These are phyloP conservation scores for Hoplodrina blanda DNA, from an alignment of 2,888 invertebrate species.

Conservation along the genomic window DNA sequence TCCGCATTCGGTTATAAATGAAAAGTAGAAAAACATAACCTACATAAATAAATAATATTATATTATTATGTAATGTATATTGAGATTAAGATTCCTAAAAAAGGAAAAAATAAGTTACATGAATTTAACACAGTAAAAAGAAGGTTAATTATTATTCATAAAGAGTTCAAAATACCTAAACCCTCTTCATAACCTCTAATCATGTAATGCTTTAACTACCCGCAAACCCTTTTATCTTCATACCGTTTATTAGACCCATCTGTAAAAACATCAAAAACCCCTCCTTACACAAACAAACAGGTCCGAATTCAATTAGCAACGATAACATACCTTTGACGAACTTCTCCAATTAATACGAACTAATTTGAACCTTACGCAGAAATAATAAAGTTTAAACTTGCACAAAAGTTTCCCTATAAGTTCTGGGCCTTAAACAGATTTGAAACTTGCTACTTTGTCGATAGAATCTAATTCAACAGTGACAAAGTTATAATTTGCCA, in stretches of 20 bases:
- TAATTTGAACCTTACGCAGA: conserved; percentile 10
- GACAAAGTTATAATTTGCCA: conserved; percentile 3
- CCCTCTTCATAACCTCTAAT: neutral
- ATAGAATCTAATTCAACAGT: conserved; percentile 28
- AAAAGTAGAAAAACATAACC: too few relatives aligned
- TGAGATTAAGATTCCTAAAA: too few relatives aligned
- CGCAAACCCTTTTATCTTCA: conserved; percentile 9
- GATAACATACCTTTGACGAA: conserved; percentile 24
- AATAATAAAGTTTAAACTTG: conserved; percentile 20
- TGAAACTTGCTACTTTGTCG: conserved; percentile 25
- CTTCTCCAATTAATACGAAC: neutral
- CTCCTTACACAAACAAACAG: conserved; percentile 20
- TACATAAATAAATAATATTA: too few relatives aligned
- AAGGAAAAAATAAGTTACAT: too few relatives aligned
- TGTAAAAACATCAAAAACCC: conserved; percentile 40
- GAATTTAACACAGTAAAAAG: too few relatives aligned
- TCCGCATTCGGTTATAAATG: too few relatives aligned
- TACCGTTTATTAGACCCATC: neutral
- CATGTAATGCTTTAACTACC: neutral
- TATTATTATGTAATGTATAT: too few relatives aligned
- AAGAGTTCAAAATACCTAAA: neutral
- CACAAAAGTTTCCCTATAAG: neutral
- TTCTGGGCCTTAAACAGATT: conserved; percentile 14
- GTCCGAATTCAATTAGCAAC: conserved; percentile 35
- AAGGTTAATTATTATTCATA: too few relatives aligned